phyloP scores from a whole-genome alignment of 1,140 invertebrate genomes.

The Maconellicoccus hirsutus region DNA sequence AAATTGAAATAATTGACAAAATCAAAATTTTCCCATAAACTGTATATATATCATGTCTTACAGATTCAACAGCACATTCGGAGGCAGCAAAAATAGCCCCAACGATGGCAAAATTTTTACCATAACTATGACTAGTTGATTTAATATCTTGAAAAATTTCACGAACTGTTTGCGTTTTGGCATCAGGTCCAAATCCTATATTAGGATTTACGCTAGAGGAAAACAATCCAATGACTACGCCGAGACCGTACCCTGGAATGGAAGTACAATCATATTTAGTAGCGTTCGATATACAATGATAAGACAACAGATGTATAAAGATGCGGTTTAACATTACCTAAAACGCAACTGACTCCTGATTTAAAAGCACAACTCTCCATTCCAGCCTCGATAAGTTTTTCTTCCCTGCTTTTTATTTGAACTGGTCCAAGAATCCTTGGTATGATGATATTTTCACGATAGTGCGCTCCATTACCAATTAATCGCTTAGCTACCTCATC shows the following conservation, averaged over 20 bases:
- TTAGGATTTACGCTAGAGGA: slow-evolving; percentile 79
- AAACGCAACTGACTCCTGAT: slow-evolving; percentile 74
- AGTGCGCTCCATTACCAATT: slow-evolving; percentile 44
- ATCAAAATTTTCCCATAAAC: neutral
- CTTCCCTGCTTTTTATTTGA: slow-evolving; percentile 70
- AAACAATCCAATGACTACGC: slow-evolving; percentile 87
- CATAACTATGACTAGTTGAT: slow-evolving; percentile 75
- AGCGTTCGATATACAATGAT: neutral
- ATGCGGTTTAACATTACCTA: slow-evolving; percentile 53
- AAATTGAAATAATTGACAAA: slow-evolving; percentile 20
- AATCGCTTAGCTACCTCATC: neutral
- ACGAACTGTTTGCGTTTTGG: slow-evolving; percentile 65
- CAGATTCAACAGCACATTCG: slow-evolving; percentile 84
- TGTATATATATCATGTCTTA: slow-evolving; percentile 36
- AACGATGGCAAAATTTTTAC: slow-evolving; percentile 94
- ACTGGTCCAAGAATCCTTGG: slow-evolving; percentile 60
- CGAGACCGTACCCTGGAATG: slow-evolving; percentile 75
- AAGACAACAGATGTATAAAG: neutral
- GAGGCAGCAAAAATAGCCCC: slow-evolving; percentile 85
- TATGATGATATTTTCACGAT: slow-evolving; percentile 69
- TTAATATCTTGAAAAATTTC: slow-evolving; percentile 88
- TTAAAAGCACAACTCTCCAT: slow-evolving; percentile 92
- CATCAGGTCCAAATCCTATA: slow-evolving; percentile 41
- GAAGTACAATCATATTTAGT: neutral
- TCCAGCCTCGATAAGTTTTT: slow-evolving; percentile 69